These are phyloP conservation scores for Corella eumyota DNA, from an alignment of 23 tunicate species.

Conservation along the genomic window DNA sequence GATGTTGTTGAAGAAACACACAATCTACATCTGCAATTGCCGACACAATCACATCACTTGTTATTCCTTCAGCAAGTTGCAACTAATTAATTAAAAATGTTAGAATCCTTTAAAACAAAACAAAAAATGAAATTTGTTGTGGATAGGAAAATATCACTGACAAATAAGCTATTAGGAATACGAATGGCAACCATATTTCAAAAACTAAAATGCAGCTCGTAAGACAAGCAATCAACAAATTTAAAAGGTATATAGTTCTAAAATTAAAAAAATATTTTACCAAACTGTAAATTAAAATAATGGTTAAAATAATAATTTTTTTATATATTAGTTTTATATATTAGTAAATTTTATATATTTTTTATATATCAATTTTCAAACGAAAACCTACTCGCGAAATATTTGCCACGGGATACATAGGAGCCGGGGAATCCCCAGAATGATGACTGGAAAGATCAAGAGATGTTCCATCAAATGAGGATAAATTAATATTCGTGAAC, in stretches of 20 bases:
- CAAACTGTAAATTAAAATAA: too few relatives aligned
- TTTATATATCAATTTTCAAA: neutral
- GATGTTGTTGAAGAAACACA: conserved; percentile 56
- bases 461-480: conserved; percentile 29
- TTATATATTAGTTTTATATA: too few relatives aligned
- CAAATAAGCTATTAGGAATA: too few relatives aligned
- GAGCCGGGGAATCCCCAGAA: conserved; percentile 3
- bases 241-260: too few relatives aligned
- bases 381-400: conserved; percentile 10
- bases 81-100: conserved; percentile 18
- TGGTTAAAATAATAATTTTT: too few relatives aligned
- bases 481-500: conserved; percentile 34
- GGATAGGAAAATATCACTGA: too few relatives aligned
- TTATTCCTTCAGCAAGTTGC: conserved; percentile 44
- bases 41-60: conserved; percentile 53
- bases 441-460: conserved; percentile 12
- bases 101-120: neutral
- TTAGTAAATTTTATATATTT: too few relatives aligned
- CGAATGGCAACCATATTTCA: too few relatives aligned
- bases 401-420: conserved; percentile 33
- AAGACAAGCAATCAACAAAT: too few relatives aligned
- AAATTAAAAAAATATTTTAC: too few relatives aligned
- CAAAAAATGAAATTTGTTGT: neutral
- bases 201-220: too few relatives aligned
- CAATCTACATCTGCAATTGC: conserved; percentile 67